These are phyloP conservation scores for Larimichthys polyactis DNA, from an alignment of 2,113 vertebrate species.

Conservation along the genomic window DNA sequence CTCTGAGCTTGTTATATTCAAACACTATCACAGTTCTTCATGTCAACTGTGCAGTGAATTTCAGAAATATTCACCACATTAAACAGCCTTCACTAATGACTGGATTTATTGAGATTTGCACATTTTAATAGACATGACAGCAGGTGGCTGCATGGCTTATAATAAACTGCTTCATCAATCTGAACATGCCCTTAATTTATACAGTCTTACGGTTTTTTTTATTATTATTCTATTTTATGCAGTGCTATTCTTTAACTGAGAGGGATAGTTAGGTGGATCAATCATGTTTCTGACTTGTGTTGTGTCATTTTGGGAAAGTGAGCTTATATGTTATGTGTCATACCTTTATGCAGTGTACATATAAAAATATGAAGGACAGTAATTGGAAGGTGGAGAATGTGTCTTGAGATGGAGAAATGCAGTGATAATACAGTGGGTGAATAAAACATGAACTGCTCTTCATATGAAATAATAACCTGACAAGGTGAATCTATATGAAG, in stretches of 20 bases:
- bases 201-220: neutral
- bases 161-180: slow-evolving; percentile 39
- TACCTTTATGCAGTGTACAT: neutral
- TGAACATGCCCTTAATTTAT: slow-evolving; percentile 22
- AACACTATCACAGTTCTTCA: neutral
- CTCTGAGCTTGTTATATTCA: slow-evolving; percentile 1
- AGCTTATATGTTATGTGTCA: neutral
- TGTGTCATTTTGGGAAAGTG: neutral
- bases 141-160: slow-evolving; percentile 26
- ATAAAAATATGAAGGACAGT: neutral
- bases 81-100: slow-evolving; percentile 7
- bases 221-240: neutral
- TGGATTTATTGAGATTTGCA: slow-evolving; percentile 38
- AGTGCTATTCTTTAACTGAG: slow-evolving; percentile 1
- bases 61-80: neutral
- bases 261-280: neutral
- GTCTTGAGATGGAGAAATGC: neutral
- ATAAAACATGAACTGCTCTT: slow-evolving; percentile 14
- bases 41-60: neutral
- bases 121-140: slow-evolving; percentile 31
- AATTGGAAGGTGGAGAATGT: slow-evolving; percentile 5
- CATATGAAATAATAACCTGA: slow-evolving; percentile 21
- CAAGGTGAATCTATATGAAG: slow-evolving; percentile 8
- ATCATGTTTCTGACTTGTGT: neutral
- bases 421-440: neutral